Conservation (phyloP, 1,140 invertebrate species). For the Penaeus vannamei region DNA sequence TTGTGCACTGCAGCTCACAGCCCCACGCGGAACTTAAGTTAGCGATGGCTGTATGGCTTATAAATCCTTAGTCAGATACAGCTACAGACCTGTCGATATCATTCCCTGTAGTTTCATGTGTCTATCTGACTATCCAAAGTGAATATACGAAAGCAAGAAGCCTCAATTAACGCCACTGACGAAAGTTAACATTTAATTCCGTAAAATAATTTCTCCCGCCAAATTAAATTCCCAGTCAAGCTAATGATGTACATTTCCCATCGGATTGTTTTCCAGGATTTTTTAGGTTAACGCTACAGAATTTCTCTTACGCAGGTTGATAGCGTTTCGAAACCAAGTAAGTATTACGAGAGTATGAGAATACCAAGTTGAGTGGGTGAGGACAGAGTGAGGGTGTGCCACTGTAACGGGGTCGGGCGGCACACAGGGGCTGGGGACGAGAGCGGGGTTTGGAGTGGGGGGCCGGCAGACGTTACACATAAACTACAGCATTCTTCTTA, state of each 20-base stretch:
- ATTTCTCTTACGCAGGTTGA: not conserved
- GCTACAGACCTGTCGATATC: too few species aligned
- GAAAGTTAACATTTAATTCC: slow-evolving; percentile 55
- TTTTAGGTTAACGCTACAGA: slow-evolving; percentile 2
- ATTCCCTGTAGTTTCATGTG: not conserved
- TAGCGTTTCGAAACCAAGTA: not conserved
- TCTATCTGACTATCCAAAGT: not conserved
- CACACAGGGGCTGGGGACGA: slow-evolving; percentile 62
- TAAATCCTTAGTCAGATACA: not conserved
- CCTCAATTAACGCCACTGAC: not conserved
- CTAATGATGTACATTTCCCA: slow-evolving; percentile 66
- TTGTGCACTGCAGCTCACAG: slow-evolving; percentile 65
- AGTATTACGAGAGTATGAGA: slow-evolving; percentile 25
- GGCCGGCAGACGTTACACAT: slow-evolving; percentile 67
- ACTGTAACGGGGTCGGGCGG: slow-evolving; percentile 56
- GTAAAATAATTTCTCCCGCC: slow-evolving; percentile 67
- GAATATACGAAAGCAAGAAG: not conserved
- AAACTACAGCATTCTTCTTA: slow-evolving; percentile 67
- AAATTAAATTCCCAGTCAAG: slow-evolving; percentile 67
- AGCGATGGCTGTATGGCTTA: slow-evolving; percentile 49
- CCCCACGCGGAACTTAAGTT: slow-evolving; percentile 61
- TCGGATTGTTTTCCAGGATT: slow-evolving; percentile 60
- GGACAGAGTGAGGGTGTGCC: slow-evolving; percentile 40
- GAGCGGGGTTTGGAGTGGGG: slow-evolving; percentile 64
- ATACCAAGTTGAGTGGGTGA: slow-evolving; percentile 24